Evolutionary conservation across 2,113 vertebrate genomes (phyloP).

Genomic region (Forbesichthys papilliferus): DNA sequence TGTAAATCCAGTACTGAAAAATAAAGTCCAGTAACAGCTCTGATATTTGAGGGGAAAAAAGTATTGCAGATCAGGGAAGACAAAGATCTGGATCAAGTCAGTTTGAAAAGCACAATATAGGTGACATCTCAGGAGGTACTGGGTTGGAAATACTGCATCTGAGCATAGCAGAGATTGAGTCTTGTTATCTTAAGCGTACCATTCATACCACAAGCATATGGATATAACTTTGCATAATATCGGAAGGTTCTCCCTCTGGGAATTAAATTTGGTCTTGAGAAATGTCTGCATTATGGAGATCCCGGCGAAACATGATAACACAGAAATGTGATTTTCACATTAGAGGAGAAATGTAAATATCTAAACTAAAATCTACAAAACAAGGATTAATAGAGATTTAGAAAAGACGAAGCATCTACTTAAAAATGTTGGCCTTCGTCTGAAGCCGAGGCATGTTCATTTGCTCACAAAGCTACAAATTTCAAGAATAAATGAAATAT

Average conservation of each 20-base stretch:
- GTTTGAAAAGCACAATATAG: conserved; percentile 62
- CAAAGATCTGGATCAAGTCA: conserved; percentile 59
- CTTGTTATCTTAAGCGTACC: conserved; percentile 65
- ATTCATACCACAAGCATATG: conserved; percentile 54
- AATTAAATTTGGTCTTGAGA: conserved; percentile 67
- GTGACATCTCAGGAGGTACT: conserved; percentile 64
- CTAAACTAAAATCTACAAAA: conserved; percentile 73
- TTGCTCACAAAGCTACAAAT: conserved; percentile 55
- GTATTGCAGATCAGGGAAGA: conserved; percentile 50
- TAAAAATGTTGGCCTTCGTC: conserved; percentile 58
- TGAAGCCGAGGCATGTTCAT: conserved; percentile 47
- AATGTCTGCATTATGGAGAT: conserved; percentile 57
- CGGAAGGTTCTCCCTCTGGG: conserved; percentile 61
- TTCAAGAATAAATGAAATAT: conserved; percentile 48
- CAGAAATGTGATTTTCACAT: conserved; percentile 77
- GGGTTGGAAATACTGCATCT: conserved; percentile 45
- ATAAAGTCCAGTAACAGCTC: conserved; percentile 47
- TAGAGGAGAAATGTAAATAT: conserved; percentile 74
- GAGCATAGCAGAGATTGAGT: conserved; percentile 35
- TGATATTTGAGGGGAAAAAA: conserved; percentile 36
- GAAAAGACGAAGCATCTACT: conserved; percentile 52
- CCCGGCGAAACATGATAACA: conserved; percentile 66
- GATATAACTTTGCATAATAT: conserved; percentile 65
- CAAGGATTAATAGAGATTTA: conserved; percentile 72
- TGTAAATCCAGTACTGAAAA: conserved; percentile 45